Conservation (phyloP, 2,888 invertebrate genomes). For the Pterostichus niger region DNA sequence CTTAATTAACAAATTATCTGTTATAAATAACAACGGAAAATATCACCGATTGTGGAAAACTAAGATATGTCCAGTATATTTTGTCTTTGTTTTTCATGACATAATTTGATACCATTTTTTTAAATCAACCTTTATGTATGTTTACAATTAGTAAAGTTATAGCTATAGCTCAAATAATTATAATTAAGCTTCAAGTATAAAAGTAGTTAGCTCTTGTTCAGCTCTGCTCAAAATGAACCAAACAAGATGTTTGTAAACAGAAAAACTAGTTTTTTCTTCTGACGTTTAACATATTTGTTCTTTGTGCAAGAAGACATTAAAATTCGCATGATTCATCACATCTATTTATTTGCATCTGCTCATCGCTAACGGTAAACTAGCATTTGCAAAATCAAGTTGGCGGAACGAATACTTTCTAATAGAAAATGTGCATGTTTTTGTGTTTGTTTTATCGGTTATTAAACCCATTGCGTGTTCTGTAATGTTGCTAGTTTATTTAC, state of each 20-base stretch:
- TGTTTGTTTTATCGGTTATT: constrained; percentile 22
- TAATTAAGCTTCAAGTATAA: too few species aligned
- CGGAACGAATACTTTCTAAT: constrained; percentile 21
- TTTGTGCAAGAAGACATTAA: constrained; percentile 9
- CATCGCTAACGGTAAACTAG: constrained; percentile 7
- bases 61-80: too few species aligned
- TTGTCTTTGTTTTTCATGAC: too few species aligned
- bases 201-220: too few species aligned
- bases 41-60: too few species aligned
- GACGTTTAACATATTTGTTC: background rate
- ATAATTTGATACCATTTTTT: too few species aligned
- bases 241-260: background rate
- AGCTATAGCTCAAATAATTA: too few species aligned
- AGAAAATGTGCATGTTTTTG: constrained; percentile 19
- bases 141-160: too few species aligned
- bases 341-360: constrained; percentile 1
- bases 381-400: constrained; percentile 8
- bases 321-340: constrained; percentile 12
- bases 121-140: too few species aligned
- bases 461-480: background rate
- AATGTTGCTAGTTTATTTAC: background rate
- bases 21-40: too few species aligned
- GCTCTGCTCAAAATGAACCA: too few species aligned
- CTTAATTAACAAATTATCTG: too few species aligned
- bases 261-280: background rate